Evolutionary conservation across 2,797 vertebrate species (phyloP).

Genomic region (Malacoraja senta): DNA sequence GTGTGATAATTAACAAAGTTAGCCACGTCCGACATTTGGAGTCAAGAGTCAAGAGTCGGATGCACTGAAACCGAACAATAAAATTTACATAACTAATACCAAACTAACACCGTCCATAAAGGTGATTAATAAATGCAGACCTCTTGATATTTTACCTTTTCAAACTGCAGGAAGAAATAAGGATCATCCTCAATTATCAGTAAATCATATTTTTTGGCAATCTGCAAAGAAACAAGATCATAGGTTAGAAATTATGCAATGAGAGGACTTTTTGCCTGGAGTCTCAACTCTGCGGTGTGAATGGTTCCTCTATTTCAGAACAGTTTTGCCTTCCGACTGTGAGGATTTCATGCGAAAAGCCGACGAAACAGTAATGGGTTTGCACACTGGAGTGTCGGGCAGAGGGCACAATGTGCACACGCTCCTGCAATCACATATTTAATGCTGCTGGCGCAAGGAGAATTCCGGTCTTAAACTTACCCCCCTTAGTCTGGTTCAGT

Average conservation of each 20-base stretch:
- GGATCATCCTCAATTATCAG: constrained; percentile 80
- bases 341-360: background rate
- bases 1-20: too few relatives aligned
- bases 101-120: background rate
- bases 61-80: too few relatives aligned
- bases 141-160: constrained; percentile 57
- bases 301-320: background rate
- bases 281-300: background rate
- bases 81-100: too few relatives aligned
- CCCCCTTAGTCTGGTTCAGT: too few relatives aligned
- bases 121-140: background rate
- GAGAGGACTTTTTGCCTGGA: background rate
- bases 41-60: too few relatives aligned
- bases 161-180: constrained; percentile 78
- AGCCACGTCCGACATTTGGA: too few relatives aligned
- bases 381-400: background rate
- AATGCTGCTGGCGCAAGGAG: too few relatives aligned
- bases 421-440: too few relatives aligned
- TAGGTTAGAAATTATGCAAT: background rate
- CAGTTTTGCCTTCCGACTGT: background rate
- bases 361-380: background rate
- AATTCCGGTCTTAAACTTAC: too few relatives aligned
- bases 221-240: constrained; percentile 52
- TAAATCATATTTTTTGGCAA: constrained; percentile 72
- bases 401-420: too few relatives aligned